Evolutionary conservation across 2,888 invertebrate genomes (phyloP).

Genomic region (Amphipoea oculea): DNA sequence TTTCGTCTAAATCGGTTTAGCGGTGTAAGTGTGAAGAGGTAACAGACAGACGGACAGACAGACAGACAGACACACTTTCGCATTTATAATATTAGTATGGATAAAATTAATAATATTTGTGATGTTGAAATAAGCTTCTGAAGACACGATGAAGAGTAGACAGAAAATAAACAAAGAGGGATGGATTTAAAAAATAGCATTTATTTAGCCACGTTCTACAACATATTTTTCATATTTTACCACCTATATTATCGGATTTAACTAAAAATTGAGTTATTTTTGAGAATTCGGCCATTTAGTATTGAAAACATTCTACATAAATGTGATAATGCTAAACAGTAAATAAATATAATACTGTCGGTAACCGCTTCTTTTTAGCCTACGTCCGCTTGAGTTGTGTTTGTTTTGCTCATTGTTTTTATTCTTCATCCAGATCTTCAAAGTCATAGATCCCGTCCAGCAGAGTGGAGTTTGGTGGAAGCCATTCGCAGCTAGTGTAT

Average conservation of each 20-base stretch:
- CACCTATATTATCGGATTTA: too few species aligned
- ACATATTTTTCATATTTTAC: background rate
- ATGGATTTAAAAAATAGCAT: background rate
- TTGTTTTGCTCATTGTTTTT: constrained; percentile 1
- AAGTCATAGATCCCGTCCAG: constrained; percentile 76
- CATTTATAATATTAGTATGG: too few species aligned
- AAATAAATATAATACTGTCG: background rate
- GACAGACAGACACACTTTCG: too few species aligned
- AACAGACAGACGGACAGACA: too few species aligned
- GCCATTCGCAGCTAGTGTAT: constrained; percentile 87
- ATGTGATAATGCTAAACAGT: background rate
- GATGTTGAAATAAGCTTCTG: background rate
- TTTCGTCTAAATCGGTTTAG: too few species aligned
- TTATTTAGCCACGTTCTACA: background rate
- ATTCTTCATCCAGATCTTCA: constrained; percentile 62
- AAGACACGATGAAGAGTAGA: background rate
- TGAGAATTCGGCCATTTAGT: background rate
- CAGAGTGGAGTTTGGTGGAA: constrained; percentile 91
- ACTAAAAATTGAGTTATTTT: background rate
- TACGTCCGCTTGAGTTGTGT: too few species aligned
- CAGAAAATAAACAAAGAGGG: background rate
- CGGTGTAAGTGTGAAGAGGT: too few species aligned
- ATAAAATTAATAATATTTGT: background rate
- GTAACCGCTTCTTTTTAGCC: background rate
- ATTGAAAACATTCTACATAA: background rate